Percentiles rank a stretch among this genome's conserved stretches.
phyloP scores from a whole-genome alignment of 2,113 vertebrate species.

The Triplophysa dalaica region DNA sequence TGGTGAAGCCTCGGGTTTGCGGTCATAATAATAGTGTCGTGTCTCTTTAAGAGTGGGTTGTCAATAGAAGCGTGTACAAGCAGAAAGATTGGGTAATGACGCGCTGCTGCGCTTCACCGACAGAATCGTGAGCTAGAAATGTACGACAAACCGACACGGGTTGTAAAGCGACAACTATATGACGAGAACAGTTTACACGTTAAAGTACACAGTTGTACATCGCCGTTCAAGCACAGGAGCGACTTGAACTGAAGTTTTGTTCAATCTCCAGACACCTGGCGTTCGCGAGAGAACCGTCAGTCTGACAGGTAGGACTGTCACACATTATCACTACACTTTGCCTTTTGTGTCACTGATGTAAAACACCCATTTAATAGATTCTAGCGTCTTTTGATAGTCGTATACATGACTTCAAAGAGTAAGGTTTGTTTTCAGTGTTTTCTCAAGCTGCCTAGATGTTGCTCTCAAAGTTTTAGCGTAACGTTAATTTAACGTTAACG shows the following conservation, averaged over 20 bases:
- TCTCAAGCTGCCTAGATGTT: not conserved
- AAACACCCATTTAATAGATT: not conserved
- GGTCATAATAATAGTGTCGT: slow-evolving; percentile 5
- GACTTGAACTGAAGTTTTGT: slow-evolving; percentile 2
- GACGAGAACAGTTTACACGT: not conserved
- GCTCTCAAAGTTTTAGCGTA: not conserved
- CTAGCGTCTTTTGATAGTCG: too few species aligned
- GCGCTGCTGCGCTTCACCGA: slow-evolving; percentile 37
- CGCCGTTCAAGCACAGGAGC: not conserved
- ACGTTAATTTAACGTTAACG: too few species aligned
- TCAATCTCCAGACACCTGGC: slow-evolving; percentile 21
- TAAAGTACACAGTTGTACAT: not conserved
- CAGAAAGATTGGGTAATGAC: slow-evolving; percentile 49
- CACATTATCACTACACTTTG: not conserved
- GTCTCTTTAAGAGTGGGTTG: slow-evolving; percentile 56
- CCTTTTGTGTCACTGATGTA: not conserved
- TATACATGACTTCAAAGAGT: not conserved
- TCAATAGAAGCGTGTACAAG: slow-evolving; percentile 48
- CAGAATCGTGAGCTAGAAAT: slow-evolving; percentile 31
- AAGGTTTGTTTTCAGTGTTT: not conserved
- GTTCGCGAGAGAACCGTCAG: slow-evolving; percentile 15
- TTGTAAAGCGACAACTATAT: not conserved
- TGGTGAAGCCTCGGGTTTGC: not conserved
- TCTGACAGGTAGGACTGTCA: slow-evolving; percentile 36
- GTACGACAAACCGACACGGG: not conserved